A percentile compares a stretch with the other conserved stretches of the same genome.
phyloP scores from a whole-genome alignment of 2,113 vertebrate genomes.

The Aptenodytes patagonicus region DNA sequence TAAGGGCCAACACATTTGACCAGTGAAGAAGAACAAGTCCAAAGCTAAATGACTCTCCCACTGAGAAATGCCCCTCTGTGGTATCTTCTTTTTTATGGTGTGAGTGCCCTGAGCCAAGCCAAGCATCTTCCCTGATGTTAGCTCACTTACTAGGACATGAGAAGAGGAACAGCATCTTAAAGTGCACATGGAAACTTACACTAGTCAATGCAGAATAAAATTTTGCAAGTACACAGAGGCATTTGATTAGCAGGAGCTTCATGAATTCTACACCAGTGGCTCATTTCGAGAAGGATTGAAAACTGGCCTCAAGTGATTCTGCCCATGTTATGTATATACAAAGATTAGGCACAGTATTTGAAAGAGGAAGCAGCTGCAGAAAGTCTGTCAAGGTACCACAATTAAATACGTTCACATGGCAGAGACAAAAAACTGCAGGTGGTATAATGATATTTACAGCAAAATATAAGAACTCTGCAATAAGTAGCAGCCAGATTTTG shows the following conservation, averaged over 20 bases:
- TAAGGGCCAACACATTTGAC: slow-evolving; percentile 21
- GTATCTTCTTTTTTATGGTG: neutral
- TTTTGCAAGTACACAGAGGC: neutral
- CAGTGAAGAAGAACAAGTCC: slow-evolving; percentile 16
- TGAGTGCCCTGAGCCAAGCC: neutral
- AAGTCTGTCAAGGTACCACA: neutral
- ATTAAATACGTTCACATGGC: neutral
- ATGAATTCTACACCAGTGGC: neutral
- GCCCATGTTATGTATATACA: neutral
- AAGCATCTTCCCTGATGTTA: neutral
- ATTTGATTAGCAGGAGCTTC: neutral
- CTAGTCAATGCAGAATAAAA: neutral
- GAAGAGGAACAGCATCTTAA: neutral
- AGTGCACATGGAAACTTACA: neutral
- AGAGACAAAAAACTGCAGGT: neutral
- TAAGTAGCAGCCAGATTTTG: neutral
- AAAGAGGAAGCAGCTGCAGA: slow-evolving; percentile 21
- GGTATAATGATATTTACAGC: neutral
- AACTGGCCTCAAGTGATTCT: neutral
- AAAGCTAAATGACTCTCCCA: neutral
- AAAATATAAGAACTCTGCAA: neutral
- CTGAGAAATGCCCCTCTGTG: neutral
- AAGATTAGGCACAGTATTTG: neutral
- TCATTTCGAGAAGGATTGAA: neutral
- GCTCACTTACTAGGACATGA: neutral